Evolutionary conservation across 2,888 invertebrate genomes (phyloP).

Genomic region (Hyppa rectilinea): DNA sequence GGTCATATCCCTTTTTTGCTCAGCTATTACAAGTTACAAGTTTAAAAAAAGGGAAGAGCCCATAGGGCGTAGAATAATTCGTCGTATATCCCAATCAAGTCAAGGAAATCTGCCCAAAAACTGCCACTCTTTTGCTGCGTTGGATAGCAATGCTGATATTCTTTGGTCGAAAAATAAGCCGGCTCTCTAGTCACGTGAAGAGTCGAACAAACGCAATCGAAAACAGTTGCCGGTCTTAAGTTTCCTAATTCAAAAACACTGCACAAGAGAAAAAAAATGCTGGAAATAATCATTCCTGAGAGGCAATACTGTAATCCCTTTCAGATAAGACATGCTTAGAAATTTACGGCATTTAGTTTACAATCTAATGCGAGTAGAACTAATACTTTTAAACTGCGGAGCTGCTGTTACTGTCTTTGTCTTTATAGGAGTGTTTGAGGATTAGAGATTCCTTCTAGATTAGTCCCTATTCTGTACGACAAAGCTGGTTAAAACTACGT

Average conservation of each 20-base stretch:
- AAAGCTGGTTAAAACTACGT: not conserved
- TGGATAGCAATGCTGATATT: not conserved
- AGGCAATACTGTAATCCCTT: slow-evolving; percentile 15
- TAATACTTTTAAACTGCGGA: slow-evolving; percentile 23
- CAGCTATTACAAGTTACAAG: too few species aligned
- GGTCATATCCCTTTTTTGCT: too few species aligned
- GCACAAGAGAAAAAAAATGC: not conserved
- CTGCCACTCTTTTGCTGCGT: not conserved
- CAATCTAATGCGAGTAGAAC: slow-evolving; percentile 38
- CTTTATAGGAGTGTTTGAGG: slow-evolving; percentile 2
- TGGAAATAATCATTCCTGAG: not conserved
- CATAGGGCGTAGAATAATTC: not conserved
- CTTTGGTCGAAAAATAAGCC: not conserved
- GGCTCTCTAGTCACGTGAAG: not conserved
- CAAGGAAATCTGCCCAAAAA: not conserved
- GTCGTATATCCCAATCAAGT: not conserved
- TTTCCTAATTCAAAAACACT: not conserved
- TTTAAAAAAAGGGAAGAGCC: not conserved
- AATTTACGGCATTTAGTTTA: slow-evolving; percentile 44
- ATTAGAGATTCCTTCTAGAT: slow-evolving; percentile 11
- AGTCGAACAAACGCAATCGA: not conserved
- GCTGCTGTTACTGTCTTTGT: not conserved
- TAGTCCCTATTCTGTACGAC: slow-evolving; percentile 1
- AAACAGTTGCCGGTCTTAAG: not conserved
- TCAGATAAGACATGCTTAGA: slow-evolving; percentile 23